Evolutionary conservation across 2,113 vertebrate genomes (phyloP).

Genomic region (Noturus placidus): DNA sequence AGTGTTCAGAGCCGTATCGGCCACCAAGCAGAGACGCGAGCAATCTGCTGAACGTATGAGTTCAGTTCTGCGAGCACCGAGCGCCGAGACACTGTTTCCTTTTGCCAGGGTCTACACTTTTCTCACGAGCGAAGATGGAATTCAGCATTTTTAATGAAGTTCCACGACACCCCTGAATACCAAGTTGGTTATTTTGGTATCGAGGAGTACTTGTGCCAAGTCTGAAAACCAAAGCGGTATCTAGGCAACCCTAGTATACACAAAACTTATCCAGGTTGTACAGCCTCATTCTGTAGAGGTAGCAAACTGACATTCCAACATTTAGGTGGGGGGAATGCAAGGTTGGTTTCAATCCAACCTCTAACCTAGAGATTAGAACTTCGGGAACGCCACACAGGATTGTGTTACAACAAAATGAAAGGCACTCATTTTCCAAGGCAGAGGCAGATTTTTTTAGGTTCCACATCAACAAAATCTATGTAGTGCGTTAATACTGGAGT

Average conservation of each 20-base stretch:
- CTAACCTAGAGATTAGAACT: background rate
- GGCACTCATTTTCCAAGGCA: background rate
- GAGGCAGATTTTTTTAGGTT: background rate
- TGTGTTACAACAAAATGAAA: background rate
- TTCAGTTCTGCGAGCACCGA: background rate
- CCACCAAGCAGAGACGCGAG: background rate
- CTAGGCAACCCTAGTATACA: background rate
- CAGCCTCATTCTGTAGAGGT: background rate
- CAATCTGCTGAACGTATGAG: background rate
- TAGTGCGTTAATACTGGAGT: background rate
- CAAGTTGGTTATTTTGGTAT: background rate
- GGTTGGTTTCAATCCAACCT: background rate
- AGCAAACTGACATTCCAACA: background rate
- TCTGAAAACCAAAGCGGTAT: background rate
- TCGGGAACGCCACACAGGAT: background rate
- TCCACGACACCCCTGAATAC: background rate
- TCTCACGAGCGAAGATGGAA: no score
- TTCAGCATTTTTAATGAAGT: background rate
- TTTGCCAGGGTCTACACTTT: no score
- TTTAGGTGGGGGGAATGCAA: background rate
- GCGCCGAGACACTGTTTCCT: background rate
- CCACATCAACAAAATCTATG: background rate
- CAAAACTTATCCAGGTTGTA: background rate
- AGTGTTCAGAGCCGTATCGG: no score
- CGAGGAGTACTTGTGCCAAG: background rate